Evolutionary conservation across 2,797 vertebrate genomes (phyloP).

Genomic region (Peromyscus aztecus): DNA sequence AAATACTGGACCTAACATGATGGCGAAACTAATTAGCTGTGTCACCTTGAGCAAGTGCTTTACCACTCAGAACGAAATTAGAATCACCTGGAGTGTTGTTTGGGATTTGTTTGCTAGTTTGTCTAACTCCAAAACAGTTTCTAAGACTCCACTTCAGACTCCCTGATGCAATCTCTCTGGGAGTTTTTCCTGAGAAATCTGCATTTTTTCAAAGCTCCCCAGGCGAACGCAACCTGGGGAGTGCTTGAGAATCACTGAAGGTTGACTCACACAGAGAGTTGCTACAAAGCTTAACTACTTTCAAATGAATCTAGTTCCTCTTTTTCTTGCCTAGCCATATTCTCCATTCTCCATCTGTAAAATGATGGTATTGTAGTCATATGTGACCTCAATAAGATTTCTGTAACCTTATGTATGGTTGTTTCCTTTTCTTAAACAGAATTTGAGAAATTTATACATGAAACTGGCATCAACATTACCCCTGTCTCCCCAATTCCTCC

Average conservation of each 20-base stretch:
- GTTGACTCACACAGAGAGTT: neutral
- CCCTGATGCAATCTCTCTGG: neutral
- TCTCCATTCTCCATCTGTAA: neutral
- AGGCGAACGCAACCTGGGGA: neutral
- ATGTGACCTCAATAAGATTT: neutral
- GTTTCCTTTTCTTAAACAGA: neutral
- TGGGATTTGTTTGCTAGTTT: neutral
- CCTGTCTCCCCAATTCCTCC: neutral
- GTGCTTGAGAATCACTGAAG: neutral
- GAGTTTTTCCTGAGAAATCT: neutral
- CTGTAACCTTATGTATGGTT: neutral
- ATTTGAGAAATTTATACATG: neutral
- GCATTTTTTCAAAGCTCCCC: neutral
- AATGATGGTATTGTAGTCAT: neutral
- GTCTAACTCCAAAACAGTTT: constrained; percentile 39
- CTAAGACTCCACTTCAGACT: neutral
- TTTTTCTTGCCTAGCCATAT: neutral
- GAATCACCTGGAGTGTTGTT: constrained; percentile 1
- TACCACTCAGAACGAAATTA: neutral
- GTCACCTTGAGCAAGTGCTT: neutral
- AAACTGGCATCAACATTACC: neutral
- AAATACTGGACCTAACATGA: neutral
- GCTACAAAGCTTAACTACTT: neutral
- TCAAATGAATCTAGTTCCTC: neutral
- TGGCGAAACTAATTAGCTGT: neutral